Evolutionary conservation across 2,888 invertebrate genomes (phyloP), one percentile per base, ranked within the genome.

Genomic region (Phaedon cochleariae): DNA sequence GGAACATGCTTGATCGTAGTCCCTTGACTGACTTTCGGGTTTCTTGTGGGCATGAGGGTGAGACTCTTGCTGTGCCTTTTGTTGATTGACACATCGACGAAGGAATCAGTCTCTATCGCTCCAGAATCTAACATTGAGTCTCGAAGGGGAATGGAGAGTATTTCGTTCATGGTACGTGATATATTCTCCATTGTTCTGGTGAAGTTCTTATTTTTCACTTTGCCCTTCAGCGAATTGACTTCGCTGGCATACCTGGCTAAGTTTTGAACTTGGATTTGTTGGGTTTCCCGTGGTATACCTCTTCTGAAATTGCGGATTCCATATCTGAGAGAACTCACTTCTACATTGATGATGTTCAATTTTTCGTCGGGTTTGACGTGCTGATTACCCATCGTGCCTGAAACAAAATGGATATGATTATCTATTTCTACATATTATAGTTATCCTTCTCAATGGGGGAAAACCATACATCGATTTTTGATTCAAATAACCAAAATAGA

Each of bases 61-160:
- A 53, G 41, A n/a, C 55, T 17, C 9, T 67, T 69, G 7, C 45
- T 61, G 9, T 62, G 64, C 34, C 65, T 55, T n/a, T 66, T 65
- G 29, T 18, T 66, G 5, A 70, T n/a, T 0, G 75, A 66, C 3
- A 73, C 41, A 18, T 68, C 66, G 9, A 72, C 63, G 54, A 74
- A 67, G 1, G 73, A 72, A 54, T 69, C 55, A 7, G 70, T 75
- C 55, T 74, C 74, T 3, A 73, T 67, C 4, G 73, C 65, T n/a
- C 60, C 71, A 18, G 59, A 34, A 54, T 75, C 73, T 12, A 73
- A 51, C 3, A 67, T 61, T 7, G 46, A 18, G 3, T 71, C 52
- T 20, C 55, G 49, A 1, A 52, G 2, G 3, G 58, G 51, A 7
- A 59, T 66, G 6, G 57, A 65, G 5, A 75, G 53, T 5, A 77